Evolutionary conservation across 92 coral and sea anemone genomes (phyloP).

Genomic region (Pocillopora meandrina): DNA sequence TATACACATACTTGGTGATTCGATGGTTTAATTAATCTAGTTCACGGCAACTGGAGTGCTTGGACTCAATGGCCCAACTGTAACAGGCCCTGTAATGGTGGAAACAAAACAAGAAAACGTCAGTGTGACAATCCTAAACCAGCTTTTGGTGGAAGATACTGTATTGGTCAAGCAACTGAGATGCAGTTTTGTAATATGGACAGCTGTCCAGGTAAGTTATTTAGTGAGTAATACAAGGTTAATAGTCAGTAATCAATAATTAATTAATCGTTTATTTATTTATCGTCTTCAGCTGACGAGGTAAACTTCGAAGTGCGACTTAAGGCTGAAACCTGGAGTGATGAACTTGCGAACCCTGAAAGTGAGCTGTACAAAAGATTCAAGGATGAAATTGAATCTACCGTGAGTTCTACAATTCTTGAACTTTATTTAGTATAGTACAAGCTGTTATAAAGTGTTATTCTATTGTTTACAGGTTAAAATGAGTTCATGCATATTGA

Average conservation of each 20-base stretch:
- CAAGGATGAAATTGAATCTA: conserved; percentile 6
- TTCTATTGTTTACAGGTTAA: no score
- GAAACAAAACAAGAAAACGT: conserved; percentile 37
- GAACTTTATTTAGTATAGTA: no score
- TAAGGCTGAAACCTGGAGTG: conserved; percentile 27
- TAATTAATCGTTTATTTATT: neutral
- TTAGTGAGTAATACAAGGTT: no score
- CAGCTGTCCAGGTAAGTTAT: neutral
- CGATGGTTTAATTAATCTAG: neutral
- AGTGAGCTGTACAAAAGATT: conserved; percentile 18
- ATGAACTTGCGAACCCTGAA: neutral
- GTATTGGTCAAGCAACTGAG: conserved; percentile 28
- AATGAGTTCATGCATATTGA: no score
- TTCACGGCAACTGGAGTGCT: conserved; percentile 46
- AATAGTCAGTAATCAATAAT: no score
- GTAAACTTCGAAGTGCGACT: conserved; percentile 27
- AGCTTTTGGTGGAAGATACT: conserved; percentile 46
- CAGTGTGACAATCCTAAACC: conserved; percentile 50
- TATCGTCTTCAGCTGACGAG: conserved; percentile 24
- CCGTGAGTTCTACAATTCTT: neutral
- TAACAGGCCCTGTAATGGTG: conserved; percentile 57
- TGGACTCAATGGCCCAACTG: conserved; percentile 63
- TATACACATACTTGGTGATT: no score
- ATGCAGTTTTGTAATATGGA: conserved; percentile 25
- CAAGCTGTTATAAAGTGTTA: no score